Conservation (phyloP, 2,888 invertebrate genomes). For the Serrognathus titanus region DNA sequence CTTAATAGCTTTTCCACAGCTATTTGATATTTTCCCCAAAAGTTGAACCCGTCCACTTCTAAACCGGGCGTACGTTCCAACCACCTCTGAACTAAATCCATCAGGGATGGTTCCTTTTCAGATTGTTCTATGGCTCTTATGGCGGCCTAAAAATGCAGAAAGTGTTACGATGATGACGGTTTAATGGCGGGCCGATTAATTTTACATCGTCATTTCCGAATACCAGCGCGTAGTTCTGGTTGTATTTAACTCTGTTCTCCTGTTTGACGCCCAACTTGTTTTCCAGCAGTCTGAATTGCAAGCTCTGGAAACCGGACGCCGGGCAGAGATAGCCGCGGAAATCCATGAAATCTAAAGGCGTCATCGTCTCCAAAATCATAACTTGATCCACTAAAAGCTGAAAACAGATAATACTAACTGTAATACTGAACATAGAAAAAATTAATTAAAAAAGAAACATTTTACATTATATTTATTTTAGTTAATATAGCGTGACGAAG, state of each 20-base stretch:
- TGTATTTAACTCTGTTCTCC: slow-evolving; percentile 88
- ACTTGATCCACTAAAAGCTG: slow-evolving; percentile 96
- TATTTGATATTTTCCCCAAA: slow-evolving; percentile 87
- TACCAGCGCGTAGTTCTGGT: slow-evolving; percentile 84
- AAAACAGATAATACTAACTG: slow-evolving; percentile 22
- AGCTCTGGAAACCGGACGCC: slow-evolving; percentile 96
- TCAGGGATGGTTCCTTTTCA: slow-evolving; percentile 80
- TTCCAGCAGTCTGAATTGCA: slow-evolving; percentile 93
- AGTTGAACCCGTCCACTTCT: slow-evolving; percentile 80
- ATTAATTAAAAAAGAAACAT: no score
- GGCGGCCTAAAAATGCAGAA: slow-evolving; percentile 41
- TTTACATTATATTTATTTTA: no score
- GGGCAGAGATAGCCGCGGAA: slow-evolving; percentile 90
- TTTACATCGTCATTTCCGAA: slow-evolving; percentile 68
- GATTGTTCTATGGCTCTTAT: slow-evolving; percentile 60
- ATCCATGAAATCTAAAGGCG: slow-evolving; percentile 97
- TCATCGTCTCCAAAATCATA: slow-evolving; percentile 97
- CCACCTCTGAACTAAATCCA: slow-evolving; percentile 87
- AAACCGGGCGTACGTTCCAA: slow-evolving; percentile 92
- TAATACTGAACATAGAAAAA: no score
- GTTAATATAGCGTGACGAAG: no score
- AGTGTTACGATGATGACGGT: not conserved
- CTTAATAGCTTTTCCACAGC: slow-evolving; percentile 70
- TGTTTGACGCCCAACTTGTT: slow-evolving; percentile 83
- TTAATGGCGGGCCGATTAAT: not conserved